Evolutionary conservation across 2,888 invertebrate species (phyloP), one percentile per base, ranked within the genome.

Genomic region (Chymomyza procnemis): DNA sequence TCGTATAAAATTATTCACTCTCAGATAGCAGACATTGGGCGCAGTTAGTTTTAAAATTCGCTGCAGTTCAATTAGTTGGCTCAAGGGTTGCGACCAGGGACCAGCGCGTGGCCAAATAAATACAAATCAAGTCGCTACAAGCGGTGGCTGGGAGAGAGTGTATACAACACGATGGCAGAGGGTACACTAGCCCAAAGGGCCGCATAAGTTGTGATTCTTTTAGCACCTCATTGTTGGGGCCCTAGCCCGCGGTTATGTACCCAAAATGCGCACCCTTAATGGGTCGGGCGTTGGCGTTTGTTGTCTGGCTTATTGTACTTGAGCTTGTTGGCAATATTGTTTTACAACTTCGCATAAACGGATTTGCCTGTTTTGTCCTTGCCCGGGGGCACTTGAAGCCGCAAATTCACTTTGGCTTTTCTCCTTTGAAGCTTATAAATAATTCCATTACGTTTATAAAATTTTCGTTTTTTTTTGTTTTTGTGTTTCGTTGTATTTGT

Each of bases 151-250:
- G n/a, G n/a, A n/a, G n/a, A n/a, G n/a, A 41, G 34, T 41, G 34
- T 41, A 12, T 41, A 2, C 4, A 26, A 26, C 6, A 26, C 0
- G 26, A 6, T 1, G 4, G 26, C 0, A 26, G 12, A 2, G 2
- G 34, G 12, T 12, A 9, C 34, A 12, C 12, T 12, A 2, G 34
- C 34, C 34, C 34, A 3, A 26, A 41, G 34, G 34, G 12, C 12
- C 12, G 12, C 34, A 41, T 41, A 48, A 65, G 64, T 69, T 69
- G 71, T 71, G 68, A 74, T 71, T 84, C 34, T 54, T 75, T 74
- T 84, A 79, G 74, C 80, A 84, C 85, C 80, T 80, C 74, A 74
- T 73, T 41, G 16, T 9, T 50, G 16, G 16, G 50, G 50, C 14
- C 16, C 16, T 50, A 16, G 50, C 50, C 50, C 74, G 69, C 64